Evolutionary conservation across 1,140 invertebrate species (phyloP), one percentile per base, ranked within the genome.

Genomic region (Pantala flavescens): DNA sequence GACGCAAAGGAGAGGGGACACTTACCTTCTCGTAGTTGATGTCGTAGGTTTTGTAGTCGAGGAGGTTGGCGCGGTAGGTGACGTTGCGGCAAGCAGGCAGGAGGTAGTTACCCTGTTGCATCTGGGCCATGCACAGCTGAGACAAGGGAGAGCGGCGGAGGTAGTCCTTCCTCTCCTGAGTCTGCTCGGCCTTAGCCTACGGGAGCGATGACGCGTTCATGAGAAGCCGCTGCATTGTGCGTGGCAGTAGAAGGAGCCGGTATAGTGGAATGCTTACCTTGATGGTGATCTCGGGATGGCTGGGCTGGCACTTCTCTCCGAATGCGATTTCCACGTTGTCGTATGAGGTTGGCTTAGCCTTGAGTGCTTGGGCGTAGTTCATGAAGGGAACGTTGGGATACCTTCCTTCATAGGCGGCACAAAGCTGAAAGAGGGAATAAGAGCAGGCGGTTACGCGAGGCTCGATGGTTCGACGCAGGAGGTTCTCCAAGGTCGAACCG

Each of bases 61-160:
- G 80, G 36, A 83, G 77, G 42, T 84, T 83, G 0, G 86, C 84
- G 23, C 79, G 76, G 5, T 82, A 75, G 16, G 85, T 86, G 73
- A 85, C 81, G 43, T 86, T 84, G 55, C 84, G 83, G 78, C 89
- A 90, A 74, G 83, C 81, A 9, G 79, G 78, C 36, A 86, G 81
- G 75, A 86, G 83, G 72, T 85, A 81, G 77, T 88, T 86, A 16
- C 84, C 84, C 75, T 84, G 73, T 70, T 84, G 78, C 78, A 86
- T 85, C 77, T 90, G 80, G 43, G 82, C 49, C 49, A 81, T 24
- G 78, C 88, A 90, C 76, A 84, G 75, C 49, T 85, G 79, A 24
- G 81, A 80, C 11, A 80, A 14, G 0, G 81, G 79, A 7, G 80
- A 77, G 7, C 84, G 75, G 43, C 82, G 77, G 23, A 90, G 78